phyloP scores from a whole-genome alignment of 2,797 vertebrate species.

The Peromyscus attwateri region DNA sequence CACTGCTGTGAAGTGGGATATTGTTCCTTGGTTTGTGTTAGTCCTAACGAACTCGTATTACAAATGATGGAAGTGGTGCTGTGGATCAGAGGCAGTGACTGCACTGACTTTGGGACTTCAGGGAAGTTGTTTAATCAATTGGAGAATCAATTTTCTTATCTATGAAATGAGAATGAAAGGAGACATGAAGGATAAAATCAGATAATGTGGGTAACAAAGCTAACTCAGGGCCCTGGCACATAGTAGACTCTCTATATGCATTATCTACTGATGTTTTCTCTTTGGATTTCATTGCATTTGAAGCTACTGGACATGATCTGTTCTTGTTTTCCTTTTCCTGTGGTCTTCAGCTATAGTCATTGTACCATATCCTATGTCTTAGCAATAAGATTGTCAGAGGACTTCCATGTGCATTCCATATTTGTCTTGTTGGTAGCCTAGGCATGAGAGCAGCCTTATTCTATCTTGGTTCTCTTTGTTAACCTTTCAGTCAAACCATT shows the following conservation, averaged over 20 bases:
- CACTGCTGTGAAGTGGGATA: not conserved
- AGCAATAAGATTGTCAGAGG: not conserved
- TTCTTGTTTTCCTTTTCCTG: not conserved
- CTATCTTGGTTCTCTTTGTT: not conserved
- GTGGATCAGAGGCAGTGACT: not conserved
- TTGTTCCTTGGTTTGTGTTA: not conserved
- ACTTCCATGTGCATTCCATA: not conserved
- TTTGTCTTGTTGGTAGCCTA: not conserved
- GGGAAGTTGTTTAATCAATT: not conserved
- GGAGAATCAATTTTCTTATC: not conserved
- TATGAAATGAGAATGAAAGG: not conserved
- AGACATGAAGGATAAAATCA: not conserved
- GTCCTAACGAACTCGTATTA: not conserved
- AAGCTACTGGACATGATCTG: not conserved
- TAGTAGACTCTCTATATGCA: not conserved
- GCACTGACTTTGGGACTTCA: not conserved
- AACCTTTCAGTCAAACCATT: not conserved
- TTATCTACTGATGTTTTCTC: not conserved
- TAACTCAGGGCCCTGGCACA: not conserved
- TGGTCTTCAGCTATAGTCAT: not conserved
- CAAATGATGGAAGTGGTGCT: not conserved
- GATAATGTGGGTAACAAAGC: not conserved
- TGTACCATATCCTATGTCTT: not conserved
- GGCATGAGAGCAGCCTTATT: not conserved
- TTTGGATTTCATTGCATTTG: constrained; percentile 27